phyloP scores from a whole-genome alignment of 1,140 invertebrate genomes.

The Drosophila sp. region DNA sequence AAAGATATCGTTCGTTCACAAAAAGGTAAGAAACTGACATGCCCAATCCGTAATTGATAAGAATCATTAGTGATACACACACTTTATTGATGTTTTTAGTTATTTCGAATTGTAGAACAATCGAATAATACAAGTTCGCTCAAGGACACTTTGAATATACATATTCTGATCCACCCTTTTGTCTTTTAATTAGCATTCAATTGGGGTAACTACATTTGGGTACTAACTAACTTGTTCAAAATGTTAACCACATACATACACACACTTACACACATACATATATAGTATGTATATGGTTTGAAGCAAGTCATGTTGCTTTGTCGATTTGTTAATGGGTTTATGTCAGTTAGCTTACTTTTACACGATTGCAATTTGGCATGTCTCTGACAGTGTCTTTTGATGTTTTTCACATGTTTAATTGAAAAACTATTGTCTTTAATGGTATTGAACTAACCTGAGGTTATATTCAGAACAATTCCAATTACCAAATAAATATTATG shows the following conservation, averaged over 20 bases:
- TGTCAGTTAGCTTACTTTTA: background rate
- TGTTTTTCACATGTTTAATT: background rate
- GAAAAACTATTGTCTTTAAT: background rate
- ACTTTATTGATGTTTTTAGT: too few species aligned
- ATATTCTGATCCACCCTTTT: background rate
- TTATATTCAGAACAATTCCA: constrained; percentile 35
- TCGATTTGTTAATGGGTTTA: background rate
- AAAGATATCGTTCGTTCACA: too few species aligned
- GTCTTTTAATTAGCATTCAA: background rate
- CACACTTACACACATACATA: background rate
- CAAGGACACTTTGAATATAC: background rate
- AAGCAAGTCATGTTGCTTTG: background rate
- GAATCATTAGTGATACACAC: too few species aligned
- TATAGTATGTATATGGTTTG: background rate
- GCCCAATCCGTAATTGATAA: too few species aligned
- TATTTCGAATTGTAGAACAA: background rate
- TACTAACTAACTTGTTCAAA: background rate
- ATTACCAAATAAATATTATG: constrained; percentile 39
- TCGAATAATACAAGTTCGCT: background rate
- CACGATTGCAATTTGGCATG: background rate
- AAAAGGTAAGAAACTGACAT: too few species aligned
- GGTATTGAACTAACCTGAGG: constrained; percentile 10
- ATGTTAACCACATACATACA: background rate
- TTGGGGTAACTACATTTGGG: too few species aligned
- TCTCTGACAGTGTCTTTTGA: background rate